phyloP scores from a whole-genome alignment of 2,113 vertebrate genomes.

The Pomatostomus ruficeps region DNA sequence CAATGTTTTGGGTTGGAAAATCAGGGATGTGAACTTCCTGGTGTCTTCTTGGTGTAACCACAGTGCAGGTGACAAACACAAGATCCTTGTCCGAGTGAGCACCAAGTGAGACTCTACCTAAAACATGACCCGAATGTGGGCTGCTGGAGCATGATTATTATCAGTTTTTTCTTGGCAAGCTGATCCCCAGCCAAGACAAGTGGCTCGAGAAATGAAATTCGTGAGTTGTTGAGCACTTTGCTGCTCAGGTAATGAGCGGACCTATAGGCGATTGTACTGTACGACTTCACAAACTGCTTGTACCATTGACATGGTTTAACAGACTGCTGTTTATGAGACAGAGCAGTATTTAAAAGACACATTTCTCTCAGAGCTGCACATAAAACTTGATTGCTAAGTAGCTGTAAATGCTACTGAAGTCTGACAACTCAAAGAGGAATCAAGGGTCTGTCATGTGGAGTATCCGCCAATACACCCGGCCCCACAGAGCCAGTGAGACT shows the following conservation, averaged over 20 bases:
- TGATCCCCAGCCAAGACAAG: not conserved
- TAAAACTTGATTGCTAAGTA: conserved; percentile 69
- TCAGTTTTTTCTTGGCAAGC: not conserved
- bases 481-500: conserved; percentile 34
- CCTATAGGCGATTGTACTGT: not conserved
- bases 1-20: not conserved
- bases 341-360: conserved; percentile 65
- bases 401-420: conserved; percentile 64
- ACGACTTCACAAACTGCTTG: not conserved
- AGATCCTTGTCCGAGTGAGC: not conserved
- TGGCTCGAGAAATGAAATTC: not conserved
- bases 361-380: conserved; percentile 54
- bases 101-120: accelerated
- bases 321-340: conserved; percentile 63
- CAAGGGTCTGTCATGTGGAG: conserved; percentile 19
- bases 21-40: not conserved
- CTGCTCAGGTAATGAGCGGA: not conserved
- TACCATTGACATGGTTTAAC: conserved; percentile 51
- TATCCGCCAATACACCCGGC: conserved; percentile 42
- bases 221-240: not conserved
- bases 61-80: not conserved
- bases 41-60: not conserved
- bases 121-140: not conserved
- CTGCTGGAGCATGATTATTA: not conserved
- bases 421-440: conserved; percentile 59